Percentiles rank a stretch among this genome's conserved stretches.
Evolutionary conservation across 2,888 invertebrate species (phyloP).

Genomic region (Cloeon dipterum): DNA sequence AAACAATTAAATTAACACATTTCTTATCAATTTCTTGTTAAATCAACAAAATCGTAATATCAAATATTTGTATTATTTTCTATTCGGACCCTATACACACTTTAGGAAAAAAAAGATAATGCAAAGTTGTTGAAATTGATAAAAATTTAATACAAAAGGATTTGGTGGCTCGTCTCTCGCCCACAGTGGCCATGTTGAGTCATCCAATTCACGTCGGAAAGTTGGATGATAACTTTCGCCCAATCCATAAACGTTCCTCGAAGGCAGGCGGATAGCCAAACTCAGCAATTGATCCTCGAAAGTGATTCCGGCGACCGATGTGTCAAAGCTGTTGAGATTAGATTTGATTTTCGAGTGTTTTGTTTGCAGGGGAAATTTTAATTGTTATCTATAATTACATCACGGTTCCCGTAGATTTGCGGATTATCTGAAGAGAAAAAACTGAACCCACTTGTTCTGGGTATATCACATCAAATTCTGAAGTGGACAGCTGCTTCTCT

Average conservation of each 20-base stretch:
- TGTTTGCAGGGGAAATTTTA: too few relatives aligned
- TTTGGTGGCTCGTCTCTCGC: slow-evolving; percentile 1
- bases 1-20: too few relatives aligned
- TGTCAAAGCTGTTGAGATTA: slow-evolving; percentile 1
- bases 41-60: too few relatives aligned
- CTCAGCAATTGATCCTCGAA: slow-evolving; percentile 1
- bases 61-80: too few relatives aligned
- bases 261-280: slow-evolving; percentile 1
- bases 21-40: too few relatives aligned
- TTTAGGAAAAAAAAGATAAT: neutral
- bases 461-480: neutral
- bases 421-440: neutral
- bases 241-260: neutral
- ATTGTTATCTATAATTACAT: too few relatives aligned
- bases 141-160: neutral
- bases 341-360: neutral
- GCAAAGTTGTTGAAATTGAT: neutral
- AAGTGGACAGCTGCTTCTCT: too few relatives aligned
- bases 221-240: slow-evolving; percentile 1
- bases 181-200: slow-evolving; percentile 1
- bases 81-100: neutral
- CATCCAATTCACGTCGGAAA: neutral
- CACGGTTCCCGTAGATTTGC: neutral
- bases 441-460: neutral
- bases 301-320: neutral